Evolutionary conservation across 2,888 invertebrate genomes (phyloP).

Genomic region (Lasioglossum vierecki): DNA sequence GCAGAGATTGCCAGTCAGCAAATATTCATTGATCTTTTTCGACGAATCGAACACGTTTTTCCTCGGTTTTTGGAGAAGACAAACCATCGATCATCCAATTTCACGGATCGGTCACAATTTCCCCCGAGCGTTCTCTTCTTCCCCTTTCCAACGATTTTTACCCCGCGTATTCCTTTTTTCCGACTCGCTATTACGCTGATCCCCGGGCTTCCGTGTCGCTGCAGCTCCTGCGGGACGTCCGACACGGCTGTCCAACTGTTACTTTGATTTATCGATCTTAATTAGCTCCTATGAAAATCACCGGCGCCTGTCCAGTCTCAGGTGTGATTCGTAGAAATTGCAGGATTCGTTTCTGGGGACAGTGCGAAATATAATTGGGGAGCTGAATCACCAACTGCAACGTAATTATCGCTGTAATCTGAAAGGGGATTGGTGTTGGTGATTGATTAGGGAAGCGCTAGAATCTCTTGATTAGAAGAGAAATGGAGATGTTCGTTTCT

Average conservation of each 20-base stretch:
- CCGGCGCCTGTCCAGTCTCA: slow-evolving; percentile 34
- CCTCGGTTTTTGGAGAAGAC: slow-evolving; percentile 9
- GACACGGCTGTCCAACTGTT: slow-evolving; percentile 65
- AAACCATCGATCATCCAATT: slow-evolving; percentile 42
- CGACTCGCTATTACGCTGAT: slow-evolving; percentile 36
- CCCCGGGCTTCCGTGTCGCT: slow-evolving; percentile 59
- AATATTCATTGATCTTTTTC: background rate
- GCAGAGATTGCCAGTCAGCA: background rate
- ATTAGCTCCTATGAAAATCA: slow-evolving; percentile 78
- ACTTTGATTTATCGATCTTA: slow-evolving; percentile 80
- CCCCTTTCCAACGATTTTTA: slow-evolving; percentile 43
- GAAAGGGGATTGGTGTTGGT: background rate
- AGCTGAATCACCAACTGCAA: slow-evolving; percentile 37
- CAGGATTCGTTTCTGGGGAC: slow-evolving; percentile 36
- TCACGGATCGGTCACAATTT: slow-evolving; percentile 36
- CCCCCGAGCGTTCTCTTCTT: slow-evolving; percentile 9
- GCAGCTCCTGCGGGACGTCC: slow-evolving; percentile 68
- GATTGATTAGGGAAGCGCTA: background rate
- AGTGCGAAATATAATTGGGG: background rate
- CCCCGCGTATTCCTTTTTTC: slow-evolving; percentile 29
- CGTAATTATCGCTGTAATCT: slow-evolving; percentile 29
- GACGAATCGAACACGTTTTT: background rate
- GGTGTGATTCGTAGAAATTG: slow-evolving; percentile 20
- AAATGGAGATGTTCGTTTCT: background rate
- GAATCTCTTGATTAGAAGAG: background rate